A percentile compares a stretch with the other conserved stretches of the same genome.
Conservation (phyloP, 2,797 vertebrate genomes). For the Hirundo rustica region DNA sequence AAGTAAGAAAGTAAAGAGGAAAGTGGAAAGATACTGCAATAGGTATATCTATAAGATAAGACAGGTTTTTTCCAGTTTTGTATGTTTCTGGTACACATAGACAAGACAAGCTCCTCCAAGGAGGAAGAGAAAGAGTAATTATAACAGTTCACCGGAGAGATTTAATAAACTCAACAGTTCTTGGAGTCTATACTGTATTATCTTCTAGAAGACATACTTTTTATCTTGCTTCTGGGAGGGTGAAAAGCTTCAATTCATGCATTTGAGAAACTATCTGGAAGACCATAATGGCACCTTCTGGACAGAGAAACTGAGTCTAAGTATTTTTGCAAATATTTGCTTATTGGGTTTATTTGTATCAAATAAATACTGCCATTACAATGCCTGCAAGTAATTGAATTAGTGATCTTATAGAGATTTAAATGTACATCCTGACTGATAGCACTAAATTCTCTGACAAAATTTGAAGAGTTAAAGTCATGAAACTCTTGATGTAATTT, state of each 20-base stretch:
- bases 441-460: not conserved
- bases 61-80: not conserved
- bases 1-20: not conserved
- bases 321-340: not conserved
- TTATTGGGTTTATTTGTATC: not conserved
- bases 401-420: not conserved
- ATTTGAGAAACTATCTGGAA: not conserved
- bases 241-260: not conserved
- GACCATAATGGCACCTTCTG: not conserved
- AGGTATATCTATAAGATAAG: not conserved
- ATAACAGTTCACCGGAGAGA: not conserved
- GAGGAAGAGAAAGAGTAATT: not conserved
- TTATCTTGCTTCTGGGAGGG: not conserved
- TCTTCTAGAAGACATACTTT: not conserved
- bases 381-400: not conserved
- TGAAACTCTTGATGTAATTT: not conserved
- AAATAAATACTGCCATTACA: not conserved
- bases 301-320: not conserved
- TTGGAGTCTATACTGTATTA: not conserved
- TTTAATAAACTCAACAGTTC: not conserved
- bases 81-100: not conserved
- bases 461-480: not conserved
- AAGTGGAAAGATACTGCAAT: not conserved
- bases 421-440: not conserved
- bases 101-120: not conserved